Evolutionary conservation across 2,113 vertebrate species (phyloP), one percentile per base, ranked within the genome.

Genomic region (Gasterosteus aculeatus): DNA sequence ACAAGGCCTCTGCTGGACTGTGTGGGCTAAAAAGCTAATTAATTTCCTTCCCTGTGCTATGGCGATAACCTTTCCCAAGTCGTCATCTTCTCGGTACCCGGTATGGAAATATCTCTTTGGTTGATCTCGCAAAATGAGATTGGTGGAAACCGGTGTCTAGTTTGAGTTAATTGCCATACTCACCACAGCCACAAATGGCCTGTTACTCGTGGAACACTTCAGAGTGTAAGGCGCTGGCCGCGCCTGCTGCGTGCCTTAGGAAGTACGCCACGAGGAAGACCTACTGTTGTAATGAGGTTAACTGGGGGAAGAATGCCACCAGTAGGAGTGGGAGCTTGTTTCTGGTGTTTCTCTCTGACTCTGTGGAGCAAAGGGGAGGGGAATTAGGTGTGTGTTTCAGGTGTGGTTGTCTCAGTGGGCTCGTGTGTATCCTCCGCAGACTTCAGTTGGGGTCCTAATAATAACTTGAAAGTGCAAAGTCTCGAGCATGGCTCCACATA

Each of bases 381-480:
- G 85, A 92, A 87, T 84, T 75, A 87, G 89, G 90, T 88, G 91
- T 88, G 88, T 90, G 91, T 93, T 93, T 93, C 93, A 94, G 93
- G 93, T 95, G 90, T 87, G 78, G 59, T 53, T 63, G 80, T 90
- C 92, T 93, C 93, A 19, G 75, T 49, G 90, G 89, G 74, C 77
- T 62, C 77, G 71, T 78, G 79, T 59, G 77, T 80, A 92, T 91
- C 88, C 92, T 92, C 92, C 18, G 72, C 77, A 91, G 91, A 90
- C 88, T 88, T 86, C 83, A 87, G 90, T 91, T 85, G 89, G 87
- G 87, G 88, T 93, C 94, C 94, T 95, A 95, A 93, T 94, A 95
- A 94, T 94, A 95, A 94, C 94, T 94, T 94, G 94, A 94, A 94
- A 94, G 94, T 94, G 92, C 88, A 92, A 89, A 89, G 88, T 89